phyloP scores from a whole-genome alignment of 2,888 invertebrate species.

The Andricus curvator region DNA sequence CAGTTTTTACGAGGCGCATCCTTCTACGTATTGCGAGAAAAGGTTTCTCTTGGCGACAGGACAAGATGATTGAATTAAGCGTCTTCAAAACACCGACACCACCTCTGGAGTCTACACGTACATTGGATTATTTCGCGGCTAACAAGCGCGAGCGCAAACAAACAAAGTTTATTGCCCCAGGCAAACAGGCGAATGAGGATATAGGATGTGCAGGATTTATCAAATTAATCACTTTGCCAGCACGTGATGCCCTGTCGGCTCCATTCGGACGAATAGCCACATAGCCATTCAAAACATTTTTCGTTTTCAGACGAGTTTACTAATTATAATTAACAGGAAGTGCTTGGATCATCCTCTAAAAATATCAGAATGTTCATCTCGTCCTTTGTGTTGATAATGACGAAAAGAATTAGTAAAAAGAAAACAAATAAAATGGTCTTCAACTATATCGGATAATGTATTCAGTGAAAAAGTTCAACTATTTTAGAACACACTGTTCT shows the following conservation, averaged over 20 bases:
- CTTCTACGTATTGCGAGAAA: constrained; percentile 34
- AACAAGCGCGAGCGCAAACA: constrained; percentile 57
- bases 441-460: too few species aligned
- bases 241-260: constrained; percentile 39
- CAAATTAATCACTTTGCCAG: constrained; percentile 70
- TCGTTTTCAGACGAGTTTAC: not conserved
- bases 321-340: not conserved
- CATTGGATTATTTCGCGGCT: constrained; percentile 51
- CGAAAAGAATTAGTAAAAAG: too few species aligned
- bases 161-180: constrained; percentile 64
- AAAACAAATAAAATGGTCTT: too few species aligned
- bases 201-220: constrained; percentile 58
- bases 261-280: not conserved
- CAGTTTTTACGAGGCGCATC: constrained; percentile 58
- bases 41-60: constrained; percentile 30
- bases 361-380: too few species aligned
- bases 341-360: too few species aligned
- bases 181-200: constrained; percentile 57
- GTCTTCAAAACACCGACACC: constrained; percentile 61
- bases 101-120: constrained; percentile 2
- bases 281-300: not conserved
- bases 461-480: too few species aligned
- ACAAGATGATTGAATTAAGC: constrained; percentile 64
- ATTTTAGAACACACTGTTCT: too few species aligned
- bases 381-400: too few species aligned